A percentile compares a stretch with the other conserved stretches of the same genome.
phyloP scores from a whole-genome alignment of 2,113 vertebrate species.

The Meles meles region DNA sequence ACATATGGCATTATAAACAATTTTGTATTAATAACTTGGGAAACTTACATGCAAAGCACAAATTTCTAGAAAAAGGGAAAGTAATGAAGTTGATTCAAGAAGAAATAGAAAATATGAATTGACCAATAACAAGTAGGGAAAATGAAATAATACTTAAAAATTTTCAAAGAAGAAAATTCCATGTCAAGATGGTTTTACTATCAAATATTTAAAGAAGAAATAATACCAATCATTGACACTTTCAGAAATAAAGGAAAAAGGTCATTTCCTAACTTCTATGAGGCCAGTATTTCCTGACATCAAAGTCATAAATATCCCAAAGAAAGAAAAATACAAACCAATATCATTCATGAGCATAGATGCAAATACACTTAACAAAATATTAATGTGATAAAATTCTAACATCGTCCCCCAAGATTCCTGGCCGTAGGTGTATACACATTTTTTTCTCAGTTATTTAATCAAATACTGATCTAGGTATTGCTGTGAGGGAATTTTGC shows the following conservation, averaged over 20 bases:
- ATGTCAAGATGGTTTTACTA: neutral
- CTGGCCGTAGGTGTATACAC: neutral
- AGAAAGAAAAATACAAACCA: neutral
- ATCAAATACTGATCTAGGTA: constrained; percentile 11
- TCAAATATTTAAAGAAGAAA: neutral
- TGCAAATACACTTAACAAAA: neutral
- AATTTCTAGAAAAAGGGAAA: neutral
- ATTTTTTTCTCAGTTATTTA: constrained; percentile 22
- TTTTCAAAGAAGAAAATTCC: neutral
- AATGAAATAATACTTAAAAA: neutral
- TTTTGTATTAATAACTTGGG: neutral
- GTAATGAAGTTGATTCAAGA: neutral
- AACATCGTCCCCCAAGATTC: neutral
- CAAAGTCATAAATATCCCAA: neutral
- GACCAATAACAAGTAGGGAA: neutral
- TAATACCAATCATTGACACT: neutral
- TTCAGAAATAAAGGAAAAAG: neutral
- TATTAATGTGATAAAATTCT: neutral
- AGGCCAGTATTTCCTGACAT: neutral
- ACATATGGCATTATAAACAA: neutral
- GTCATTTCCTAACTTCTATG: neutral
- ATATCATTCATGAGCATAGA: neutral
- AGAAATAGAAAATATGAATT: constrained; percentile 3
- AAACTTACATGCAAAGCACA: neutral
- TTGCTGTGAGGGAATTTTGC: neutral